These are phyloP conservation scores for Halcyon badia DNA, from an alignment of 2,797 vertebrate species.

Conservation along the genomic window DNA sequence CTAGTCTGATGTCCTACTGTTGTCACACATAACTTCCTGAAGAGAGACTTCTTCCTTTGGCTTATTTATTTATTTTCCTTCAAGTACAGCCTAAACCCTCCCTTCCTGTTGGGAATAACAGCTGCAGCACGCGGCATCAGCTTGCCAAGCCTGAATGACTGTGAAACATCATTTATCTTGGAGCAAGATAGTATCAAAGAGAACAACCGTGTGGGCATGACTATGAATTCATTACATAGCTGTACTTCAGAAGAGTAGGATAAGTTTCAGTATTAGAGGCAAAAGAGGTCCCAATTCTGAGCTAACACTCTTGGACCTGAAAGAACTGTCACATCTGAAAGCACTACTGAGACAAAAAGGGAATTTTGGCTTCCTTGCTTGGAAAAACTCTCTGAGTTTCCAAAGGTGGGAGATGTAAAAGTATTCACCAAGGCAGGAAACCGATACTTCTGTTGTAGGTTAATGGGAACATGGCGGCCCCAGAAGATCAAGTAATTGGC, in stretches of 20 bases:
- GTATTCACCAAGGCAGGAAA: background rate
- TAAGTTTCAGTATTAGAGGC: background rate
- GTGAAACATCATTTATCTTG: slow-evolving; percentile 47
- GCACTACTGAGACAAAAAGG: background rate
- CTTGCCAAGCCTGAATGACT: slow-evolving; percentile 21
- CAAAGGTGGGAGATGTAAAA: background rate
- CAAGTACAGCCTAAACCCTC: background rate
- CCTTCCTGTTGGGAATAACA: slow-evolving; percentile 60
- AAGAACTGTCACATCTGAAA: background rate
- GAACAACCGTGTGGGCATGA: background rate
- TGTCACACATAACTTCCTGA: background rate
- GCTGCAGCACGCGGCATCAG: background rate
- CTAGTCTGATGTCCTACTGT: background rate
- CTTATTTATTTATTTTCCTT: slow-evolving; percentile 51
- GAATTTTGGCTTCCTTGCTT: background rate
- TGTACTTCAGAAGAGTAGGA: background rate
- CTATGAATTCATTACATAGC: slow-evolving; percentile 20
- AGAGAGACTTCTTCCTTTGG: background rate
- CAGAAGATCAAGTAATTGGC: background rate
- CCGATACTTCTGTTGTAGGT: background rate
- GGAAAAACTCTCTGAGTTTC: background rate
- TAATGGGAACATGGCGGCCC: background rate
- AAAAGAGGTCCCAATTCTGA: background rate
- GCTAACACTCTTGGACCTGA: background rate
- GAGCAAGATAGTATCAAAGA: slow-evolving; percentile 40